A percentile compares a stretch with the other conserved stretches of the same genome.
Conservation (phyloP, 2,888 invertebrate species). For the Branchellion lobata region DNA sequence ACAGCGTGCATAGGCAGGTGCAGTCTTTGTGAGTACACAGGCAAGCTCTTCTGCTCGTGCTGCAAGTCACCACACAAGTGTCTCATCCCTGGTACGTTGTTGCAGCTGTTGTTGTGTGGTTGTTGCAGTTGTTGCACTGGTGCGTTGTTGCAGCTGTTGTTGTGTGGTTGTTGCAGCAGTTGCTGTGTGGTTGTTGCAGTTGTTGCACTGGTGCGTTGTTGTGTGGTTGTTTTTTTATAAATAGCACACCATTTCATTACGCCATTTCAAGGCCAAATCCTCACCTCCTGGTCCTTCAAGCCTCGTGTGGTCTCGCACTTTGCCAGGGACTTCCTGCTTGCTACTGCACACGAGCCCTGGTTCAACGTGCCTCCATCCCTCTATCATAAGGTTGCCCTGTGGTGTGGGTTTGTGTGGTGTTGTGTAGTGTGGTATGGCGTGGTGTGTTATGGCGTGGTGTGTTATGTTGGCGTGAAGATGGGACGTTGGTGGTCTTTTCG, state of each 20-base stretch:
- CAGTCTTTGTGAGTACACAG: constrained; percentile 80
- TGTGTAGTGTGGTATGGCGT: too few species aligned
- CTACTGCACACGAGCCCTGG: constrained; percentile 76
- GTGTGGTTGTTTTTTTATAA: too few species aligned
- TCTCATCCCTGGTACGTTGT: constrained; percentile 66
- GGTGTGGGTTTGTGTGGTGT: too few species aligned
- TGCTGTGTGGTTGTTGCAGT: too few species aligned
- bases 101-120: constrained; percentile 67
- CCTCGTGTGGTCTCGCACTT: constrained; percentile 81
- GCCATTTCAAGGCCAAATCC: constrained; percentile 54
- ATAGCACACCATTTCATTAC: not conserved
- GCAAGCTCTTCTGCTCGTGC: constrained; percentile 81
- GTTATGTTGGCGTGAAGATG: too few species aligned
- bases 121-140: constrained; percentile 75
- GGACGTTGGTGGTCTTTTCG: too few species aligned
- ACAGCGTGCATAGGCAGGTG: constrained; percentile 71
- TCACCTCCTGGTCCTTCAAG: constrained; percentile 65
- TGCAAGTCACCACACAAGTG: constrained; percentile 78
- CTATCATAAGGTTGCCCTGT: constrained; percentile 60
- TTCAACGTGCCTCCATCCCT: constrained; percentile 74
- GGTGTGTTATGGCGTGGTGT: too few species aligned
- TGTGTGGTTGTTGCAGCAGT: not conserved
- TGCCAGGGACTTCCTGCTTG: constrained; percentile 74
- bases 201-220: not conserved
- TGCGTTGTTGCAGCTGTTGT: too few species aligned